Evolutionary conservation across 1,140 invertebrate genomes (phyloP), one percentile per base, ranked within the genome.

Genomic region (Euglossa dilemma): DNA sequence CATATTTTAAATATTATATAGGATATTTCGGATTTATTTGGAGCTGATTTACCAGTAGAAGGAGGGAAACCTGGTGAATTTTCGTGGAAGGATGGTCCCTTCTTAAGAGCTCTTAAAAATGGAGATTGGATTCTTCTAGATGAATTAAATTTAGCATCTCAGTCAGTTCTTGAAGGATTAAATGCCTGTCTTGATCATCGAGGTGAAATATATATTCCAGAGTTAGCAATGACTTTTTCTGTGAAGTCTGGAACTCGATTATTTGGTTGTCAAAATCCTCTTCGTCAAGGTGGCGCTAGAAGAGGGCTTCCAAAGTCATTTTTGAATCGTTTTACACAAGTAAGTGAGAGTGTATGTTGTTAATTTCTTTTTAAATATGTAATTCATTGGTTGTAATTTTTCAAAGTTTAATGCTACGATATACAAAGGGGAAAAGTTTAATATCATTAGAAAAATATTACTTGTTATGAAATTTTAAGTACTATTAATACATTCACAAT

Each of bases 111-210:
- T 5, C 94, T 99, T 2, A 98, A 98, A 95, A 95, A 97, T 70
- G 98, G 98, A 6, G 96, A 98, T 89, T 99, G 99, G 99, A 97
- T 99, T 89, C 95, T 99, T 23, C 94, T 99, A n/a, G 99, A 99
- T 94, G 99, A 99, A 95, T 95, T 99, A 74, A 99, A 99, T 95
- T 95, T 99, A 80, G 99, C 99, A 0, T 99, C 99, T 0, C 99
- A 99, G 93, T 98, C 99, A 0, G 99, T 99, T 9, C 94, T 99
- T 0, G 99, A 99, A 95, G 99, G 99, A 52, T 95, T 99, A 6
- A 99, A 99, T 94, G 99, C 99, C 5, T 99, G 99, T 93, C 95
- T 99, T 23, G 99, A 99, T 95, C 99, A 99, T 93, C 95, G 99
- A 90, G 98, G 98, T 6, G 98, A 99, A 94, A 96, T 99, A 23